A percentile compares a stretch with the other conserved stretches of the same genome.
These are phyloP conservation scores for Redunca redunca DNA, from an alignment of 2,113 vertebrate species.

Conservation along the genomic window DNA sequence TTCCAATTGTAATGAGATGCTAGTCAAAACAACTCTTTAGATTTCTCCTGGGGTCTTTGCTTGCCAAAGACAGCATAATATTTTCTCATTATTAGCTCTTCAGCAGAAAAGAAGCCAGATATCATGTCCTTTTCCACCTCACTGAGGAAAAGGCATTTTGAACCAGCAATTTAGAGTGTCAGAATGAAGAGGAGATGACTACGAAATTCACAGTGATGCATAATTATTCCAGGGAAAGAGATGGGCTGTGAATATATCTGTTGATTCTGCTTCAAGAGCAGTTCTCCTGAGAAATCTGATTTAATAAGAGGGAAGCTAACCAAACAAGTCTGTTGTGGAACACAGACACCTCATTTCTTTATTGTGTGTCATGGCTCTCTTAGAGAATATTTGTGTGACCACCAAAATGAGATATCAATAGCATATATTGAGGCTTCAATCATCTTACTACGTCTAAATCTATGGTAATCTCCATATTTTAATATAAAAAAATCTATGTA, in stretches of 20 bases:
- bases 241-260: conserved; percentile 52
- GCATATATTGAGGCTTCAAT: not conserved
- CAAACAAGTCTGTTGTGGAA: not conserved
- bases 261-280: conserved; percentile 45
- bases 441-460: not conserved
- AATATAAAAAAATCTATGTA: not conserved
- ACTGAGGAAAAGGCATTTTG: conserved; percentile 66
- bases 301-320: conserved; percentile 41
- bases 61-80: conserved; percentile 78
- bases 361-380: not conserved
- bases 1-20: conserved; percentile 71
- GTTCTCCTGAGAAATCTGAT: conserved; percentile 59
- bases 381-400: conserved; percentile 31
- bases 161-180: conserved; percentile 70
- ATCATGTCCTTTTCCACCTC: conserved; percentile 62
- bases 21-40: conserved; percentile 72
- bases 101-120: conserved; percentile 58
- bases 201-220: conserved; percentile 36
- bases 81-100: conserved; percentile 82
- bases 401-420: conserved; percentile 51
- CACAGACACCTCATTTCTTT: conserved; percentile 8
- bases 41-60: conserved; percentile 76
- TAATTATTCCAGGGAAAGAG: conserved; percentile 64
- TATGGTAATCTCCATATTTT: not conserved
- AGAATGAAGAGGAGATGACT: conserved; percentile 60